Conservation (phyloP, 2,797 vertebrate genomes). For the Pelobates cultripes region DNA sequence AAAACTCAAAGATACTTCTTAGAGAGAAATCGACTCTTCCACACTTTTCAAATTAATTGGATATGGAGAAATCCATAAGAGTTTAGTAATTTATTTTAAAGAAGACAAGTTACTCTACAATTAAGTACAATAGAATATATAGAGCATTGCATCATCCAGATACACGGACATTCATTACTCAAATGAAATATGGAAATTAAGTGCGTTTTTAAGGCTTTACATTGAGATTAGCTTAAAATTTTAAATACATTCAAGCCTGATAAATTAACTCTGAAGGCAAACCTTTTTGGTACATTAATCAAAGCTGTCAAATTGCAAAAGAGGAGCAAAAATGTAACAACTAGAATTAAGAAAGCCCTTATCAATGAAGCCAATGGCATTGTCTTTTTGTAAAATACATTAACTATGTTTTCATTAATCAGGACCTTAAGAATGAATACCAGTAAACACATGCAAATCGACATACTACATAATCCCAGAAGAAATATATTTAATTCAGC, state of each 20-base stretch:
- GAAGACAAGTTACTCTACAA: neutral
- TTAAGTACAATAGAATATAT: conserved; percentile 33
- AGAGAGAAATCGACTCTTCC: conserved; percentile 28
- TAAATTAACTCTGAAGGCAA: conserved; percentile 25
- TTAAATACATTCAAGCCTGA: conserved; percentile 41
- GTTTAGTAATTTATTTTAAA: conserved; percentile 37
- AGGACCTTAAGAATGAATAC: conserved; percentile 18
- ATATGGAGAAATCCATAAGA: conserved; percentile 41
- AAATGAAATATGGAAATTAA: conserved; percentile 5
- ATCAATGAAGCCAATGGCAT: conserved; percentile 3
- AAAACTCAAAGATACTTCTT: conserved; percentile 37
- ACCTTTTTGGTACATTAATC: conserved; percentile 40
- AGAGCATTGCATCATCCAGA: neutral
- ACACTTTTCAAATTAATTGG: conserved; percentile 46
- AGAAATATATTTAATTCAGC: conserved; percentile 41
- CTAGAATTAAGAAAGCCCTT: neutral
- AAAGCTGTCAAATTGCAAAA: conserved; percentile 26
- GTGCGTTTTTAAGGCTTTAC: neutral
- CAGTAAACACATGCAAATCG: conserved; percentile 18
- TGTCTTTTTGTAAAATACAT: neutral
- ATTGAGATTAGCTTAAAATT: conserved; percentile 32
- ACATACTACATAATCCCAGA: conserved; percentile 32
- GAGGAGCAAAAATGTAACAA: conserved; percentile 8
- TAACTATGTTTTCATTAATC: neutral
- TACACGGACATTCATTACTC: conserved; percentile 1